phyloP scores from a whole-genome alignment of 2,113 vertebrate genomes.

The Diphyllodes magnificus region DNA sequence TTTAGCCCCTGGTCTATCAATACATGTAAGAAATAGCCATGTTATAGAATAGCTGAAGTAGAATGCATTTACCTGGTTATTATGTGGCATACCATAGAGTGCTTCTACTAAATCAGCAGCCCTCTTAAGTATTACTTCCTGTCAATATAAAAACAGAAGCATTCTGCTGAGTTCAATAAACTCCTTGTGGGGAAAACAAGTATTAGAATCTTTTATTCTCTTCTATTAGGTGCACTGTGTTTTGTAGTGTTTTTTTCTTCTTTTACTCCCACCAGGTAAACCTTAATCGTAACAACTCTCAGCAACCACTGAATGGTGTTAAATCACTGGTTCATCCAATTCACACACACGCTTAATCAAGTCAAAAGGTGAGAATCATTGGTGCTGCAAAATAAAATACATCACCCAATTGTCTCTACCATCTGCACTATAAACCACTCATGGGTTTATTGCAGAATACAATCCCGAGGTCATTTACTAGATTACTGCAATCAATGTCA shows the following conservation, averaged over 20 bases:
- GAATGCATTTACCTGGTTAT: constrained; percentile 85
- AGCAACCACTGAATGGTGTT: constrained; percentile 37
- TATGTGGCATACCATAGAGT: constrained; percentile 92
- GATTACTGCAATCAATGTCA: constrained; percentile 74
- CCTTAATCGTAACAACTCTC: constrained; percentile 31
- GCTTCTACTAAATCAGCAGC: constrained; percentile 94
- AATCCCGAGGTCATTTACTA: constrained; percentile 71
- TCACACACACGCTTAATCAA: constrained; percentile 66
- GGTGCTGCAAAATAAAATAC: constrained; percentile 70
- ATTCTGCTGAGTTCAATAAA: constrained; percentile 38
- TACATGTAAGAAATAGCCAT: neutral
- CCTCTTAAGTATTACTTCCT: constrained; percentile 95
- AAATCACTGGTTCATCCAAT: constrained; percentile 67
- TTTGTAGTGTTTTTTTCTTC: neutral
- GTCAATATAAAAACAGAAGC: constrained; percentile 64
- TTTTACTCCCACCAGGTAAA: neutral
- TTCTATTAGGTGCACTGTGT: neutral
- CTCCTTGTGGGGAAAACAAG: neutral
- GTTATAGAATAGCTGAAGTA: neutral
- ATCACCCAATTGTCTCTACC: constrained; percentile 63
- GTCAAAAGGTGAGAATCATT: constrained; percentile 74
- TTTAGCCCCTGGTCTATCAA: neutral
- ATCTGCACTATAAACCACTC: constrained; percentile 63
- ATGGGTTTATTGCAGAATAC: constrained; percentile 71
- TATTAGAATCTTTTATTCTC: neutral